A percentile compares a stretch with the other conserved stretches of the same genome.
Evolutionary conservation across 2,888 invertebrate species (phyloP).

Genomic region (Anoncus sp.): DNA sequence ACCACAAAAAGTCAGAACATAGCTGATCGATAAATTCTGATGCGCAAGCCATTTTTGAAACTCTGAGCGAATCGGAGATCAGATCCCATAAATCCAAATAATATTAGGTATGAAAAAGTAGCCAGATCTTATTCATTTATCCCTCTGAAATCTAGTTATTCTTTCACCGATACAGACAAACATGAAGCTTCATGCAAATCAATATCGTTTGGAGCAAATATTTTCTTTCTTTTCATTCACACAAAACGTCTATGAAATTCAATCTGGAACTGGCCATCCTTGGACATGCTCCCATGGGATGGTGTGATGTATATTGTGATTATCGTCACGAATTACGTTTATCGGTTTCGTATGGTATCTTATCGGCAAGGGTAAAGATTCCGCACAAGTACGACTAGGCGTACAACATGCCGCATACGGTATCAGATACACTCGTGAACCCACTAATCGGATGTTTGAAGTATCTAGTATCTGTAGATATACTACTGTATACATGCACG

Average conservation of each 20-base stretch:
- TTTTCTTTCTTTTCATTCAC: background rate
- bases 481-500: conserved; percentile 28
- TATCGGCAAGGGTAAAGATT: conserved; percentile 43
- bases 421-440: conserved; percentile 48
- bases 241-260: background rate
- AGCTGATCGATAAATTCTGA: no score
- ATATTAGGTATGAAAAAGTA: no score
- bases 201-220: no score
- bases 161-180: no score
- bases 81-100: no score
- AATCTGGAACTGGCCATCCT: background rate
- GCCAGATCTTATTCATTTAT: no score
- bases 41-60: no score
- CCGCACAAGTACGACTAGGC: conserved; percentile 10
- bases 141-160: no score
- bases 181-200: no score
- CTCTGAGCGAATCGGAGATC: no score
- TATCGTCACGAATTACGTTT: conserved; percentile 25
- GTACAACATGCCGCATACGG: conserved; percentile 26
- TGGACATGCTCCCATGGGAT: background rate
- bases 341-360: conserved; percentile 29
- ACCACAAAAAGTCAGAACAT: no score
- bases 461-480: conserved; percentile 36
- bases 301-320: background rate
- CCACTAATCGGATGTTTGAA: conserved; percentile 48